Base-by-base conservation (phyloP, 2,888 invertebrate genomes). In the Caradrina clavipalpis region DNA sequence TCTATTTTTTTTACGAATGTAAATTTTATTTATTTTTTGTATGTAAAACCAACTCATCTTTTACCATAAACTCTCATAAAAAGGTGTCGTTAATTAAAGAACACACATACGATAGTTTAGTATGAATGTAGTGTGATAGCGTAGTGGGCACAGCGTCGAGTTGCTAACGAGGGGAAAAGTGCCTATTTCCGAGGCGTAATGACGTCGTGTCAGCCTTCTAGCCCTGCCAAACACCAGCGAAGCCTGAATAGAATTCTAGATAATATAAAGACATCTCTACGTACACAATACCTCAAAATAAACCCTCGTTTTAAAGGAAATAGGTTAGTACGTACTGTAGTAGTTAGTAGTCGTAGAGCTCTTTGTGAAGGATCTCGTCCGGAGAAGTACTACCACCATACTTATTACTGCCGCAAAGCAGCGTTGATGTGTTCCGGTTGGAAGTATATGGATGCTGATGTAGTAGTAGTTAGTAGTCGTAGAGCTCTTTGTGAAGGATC, bases 131-230 rank as follows among this genome's bases (percentile, higher is more conserved):
- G 85, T 86, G 87, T 86, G 85, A 79, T 83, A 82, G 80, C 82
- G 80, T 84, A 83, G 85, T 87, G 91, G 90, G 87, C 90, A 89
- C 91, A 87, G 89, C 81, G 91, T 88, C 91, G 92, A 88, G 91
- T 90, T 89, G 88, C 94, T 95, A 96, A 96, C 95, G 95, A 95
- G 94, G 94, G 92, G 92, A 95, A 95, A 95, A 96, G 94, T 95
- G 95, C 93, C 95, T 95, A 96, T 96, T 95, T 95, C 95, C 95
- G 93, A 89, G 92, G 83, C 90, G 93, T 95, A 95, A 96, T 95
- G 95, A 95, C 94, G 89, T 87, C 91, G 91, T 90, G 91, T 90
- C 93, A 91, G 88, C 92, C 90, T 89, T 88, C 90, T 67, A 82
- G 81, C 82, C 83, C 76, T 66, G 83, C 82, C 80, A 83, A 88